These are phyloP conservation scores for Prunella strophiata DNA, from an alignment of 2,797 vertebrate genomes.

Conservation along the genomic window DNA sequence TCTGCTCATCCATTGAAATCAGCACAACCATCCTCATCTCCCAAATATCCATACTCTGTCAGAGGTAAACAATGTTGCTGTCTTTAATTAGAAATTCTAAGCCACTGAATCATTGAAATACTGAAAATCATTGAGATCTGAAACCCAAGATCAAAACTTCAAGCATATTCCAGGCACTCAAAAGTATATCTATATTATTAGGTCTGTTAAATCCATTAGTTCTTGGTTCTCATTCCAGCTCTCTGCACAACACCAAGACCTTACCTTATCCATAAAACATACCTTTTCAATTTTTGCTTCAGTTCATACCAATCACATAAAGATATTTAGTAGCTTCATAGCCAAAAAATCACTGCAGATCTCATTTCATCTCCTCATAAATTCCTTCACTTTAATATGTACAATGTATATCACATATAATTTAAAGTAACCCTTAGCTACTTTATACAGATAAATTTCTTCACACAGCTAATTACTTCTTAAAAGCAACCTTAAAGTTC, in stretches of 20 bases:
- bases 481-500: neutral
- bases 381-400: neutral
- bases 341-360: neutral
- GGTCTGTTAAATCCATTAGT: neutral
- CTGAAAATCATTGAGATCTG: neutral
- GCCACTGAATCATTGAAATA: accelerated
- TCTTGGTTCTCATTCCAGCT: neutral
- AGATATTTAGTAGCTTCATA: neutral
- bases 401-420: neutral
- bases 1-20: neutral
- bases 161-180: neutral
- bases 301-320: neutral
- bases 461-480: neutral
- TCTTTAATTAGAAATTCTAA: neutral
- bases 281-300: neutral
- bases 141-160: neutral
- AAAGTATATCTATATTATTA: neutral
- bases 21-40: neutral
- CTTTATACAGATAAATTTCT: neutral
- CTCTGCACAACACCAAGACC: neutral
- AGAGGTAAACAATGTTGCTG: neutral
- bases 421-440: neutral
- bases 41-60: neutral
- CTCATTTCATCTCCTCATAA: neutral
- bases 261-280: neutral